A percentile compares a stretch with the other conserved stretches of the same genome.
Conservation (phyloP, 1,140 invertebrate genomes). For the Caenorhabditis inopinata region DNA sequence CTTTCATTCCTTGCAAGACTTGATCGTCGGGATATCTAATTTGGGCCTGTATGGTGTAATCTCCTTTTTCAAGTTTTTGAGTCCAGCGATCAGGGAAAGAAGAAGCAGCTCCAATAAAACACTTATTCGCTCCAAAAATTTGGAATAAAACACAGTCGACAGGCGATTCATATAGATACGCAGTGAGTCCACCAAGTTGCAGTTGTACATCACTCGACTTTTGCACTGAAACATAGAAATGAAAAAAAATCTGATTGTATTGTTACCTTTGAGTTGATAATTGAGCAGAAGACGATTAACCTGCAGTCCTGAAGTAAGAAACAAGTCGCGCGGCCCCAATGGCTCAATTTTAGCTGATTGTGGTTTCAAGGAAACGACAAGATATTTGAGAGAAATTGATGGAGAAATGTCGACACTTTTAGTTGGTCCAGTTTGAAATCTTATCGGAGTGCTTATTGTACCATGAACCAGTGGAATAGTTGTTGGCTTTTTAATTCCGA, state of each 20-base stretch:
- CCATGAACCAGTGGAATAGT: background rate
- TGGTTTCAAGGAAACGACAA: conserved; percentile 78
- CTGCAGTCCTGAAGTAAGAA: conserved; percentile 78
- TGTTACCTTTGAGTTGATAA: conserved; percentile 75
- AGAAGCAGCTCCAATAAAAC: conserved; percentile 80
- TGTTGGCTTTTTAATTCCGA: conserved; percentile 17
- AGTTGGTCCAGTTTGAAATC: background rate
- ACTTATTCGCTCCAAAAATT: conserved; percentile 84
- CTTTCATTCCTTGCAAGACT: conserved; percentile 78
- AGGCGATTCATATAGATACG: conserved; percentile 87
- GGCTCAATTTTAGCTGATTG: conserved; percentile 77
- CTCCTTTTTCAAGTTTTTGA: conserved; percentile 89
- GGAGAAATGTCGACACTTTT: background rate
- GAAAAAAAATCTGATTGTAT: conserved; percentile 49
- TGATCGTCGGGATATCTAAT: conserved; percentile 84
- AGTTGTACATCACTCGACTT: conserved; percentile 65
- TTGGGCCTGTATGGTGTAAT: conserved; percentile 82
- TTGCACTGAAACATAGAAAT: conserved; percentile 69
- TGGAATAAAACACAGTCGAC: conserved; percentile 90
- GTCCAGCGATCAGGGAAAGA: conserved; percentile 83
- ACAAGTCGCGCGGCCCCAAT: conserved; percentile 76
- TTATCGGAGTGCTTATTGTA: background rate
- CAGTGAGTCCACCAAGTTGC: conserved; percentile 74
- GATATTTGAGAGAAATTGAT: conserved; percentile 59
- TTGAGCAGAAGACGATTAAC: conserved; percentile 85